Conservation (phyloP, 1,140 invertebrate genomes). For the Stegodyphus dumicola region DNA sequence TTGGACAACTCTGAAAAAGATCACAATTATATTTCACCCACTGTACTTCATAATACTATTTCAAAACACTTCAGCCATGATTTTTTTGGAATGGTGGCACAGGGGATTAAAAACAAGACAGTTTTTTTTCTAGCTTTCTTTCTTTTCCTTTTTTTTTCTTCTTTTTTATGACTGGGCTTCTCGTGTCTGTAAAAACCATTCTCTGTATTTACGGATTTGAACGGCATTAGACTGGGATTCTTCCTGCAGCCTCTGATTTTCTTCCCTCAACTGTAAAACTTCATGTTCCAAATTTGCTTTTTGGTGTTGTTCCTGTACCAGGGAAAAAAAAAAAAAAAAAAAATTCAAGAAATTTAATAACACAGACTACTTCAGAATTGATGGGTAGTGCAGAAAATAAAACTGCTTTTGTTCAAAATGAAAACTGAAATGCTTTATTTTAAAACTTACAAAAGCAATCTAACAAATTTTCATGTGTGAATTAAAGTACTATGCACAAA, state of each 20-base stretch:
- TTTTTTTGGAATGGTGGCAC: neutral
- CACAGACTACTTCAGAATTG: too few species aligned
- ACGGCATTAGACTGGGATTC: slow-evolving; percentile 89
- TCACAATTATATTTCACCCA: too few species aligned
- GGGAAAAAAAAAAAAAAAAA: neutral
- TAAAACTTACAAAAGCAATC: too few species aligned
- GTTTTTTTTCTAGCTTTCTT: too few species aligned
- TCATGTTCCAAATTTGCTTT: slow-evolving; percentile 66
- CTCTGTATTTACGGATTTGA: slow-evolving; percentile 88
- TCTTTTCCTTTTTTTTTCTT: too few species aligned
- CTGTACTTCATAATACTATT: neutral
- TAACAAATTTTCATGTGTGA: too few species aligned
- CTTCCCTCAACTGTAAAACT: slow-evolving; percentile 81
- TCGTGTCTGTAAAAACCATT: slow-evolving; percentile 82
- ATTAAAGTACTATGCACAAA: too few species aligned
- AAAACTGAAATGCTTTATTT: too few species aligned
- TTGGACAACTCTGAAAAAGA: too few species aligned
- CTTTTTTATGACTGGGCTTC: slow-evolving; percentile 9
- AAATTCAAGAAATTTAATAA: too few species aligned
- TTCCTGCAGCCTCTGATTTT: slow-evolving; percentile 87
- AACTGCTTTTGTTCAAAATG: too few species aligned
- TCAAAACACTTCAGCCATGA: neutral
- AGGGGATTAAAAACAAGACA: neutral
- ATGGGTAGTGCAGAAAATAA: too few species aligned
- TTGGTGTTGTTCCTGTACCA: slow-evolving; percentile 64